These are phyloP conservation scores for Myotis daubentonii DNA, from an alignment of 2,797 vertebrate genomes.

Conservation along the genomic window DNA sequence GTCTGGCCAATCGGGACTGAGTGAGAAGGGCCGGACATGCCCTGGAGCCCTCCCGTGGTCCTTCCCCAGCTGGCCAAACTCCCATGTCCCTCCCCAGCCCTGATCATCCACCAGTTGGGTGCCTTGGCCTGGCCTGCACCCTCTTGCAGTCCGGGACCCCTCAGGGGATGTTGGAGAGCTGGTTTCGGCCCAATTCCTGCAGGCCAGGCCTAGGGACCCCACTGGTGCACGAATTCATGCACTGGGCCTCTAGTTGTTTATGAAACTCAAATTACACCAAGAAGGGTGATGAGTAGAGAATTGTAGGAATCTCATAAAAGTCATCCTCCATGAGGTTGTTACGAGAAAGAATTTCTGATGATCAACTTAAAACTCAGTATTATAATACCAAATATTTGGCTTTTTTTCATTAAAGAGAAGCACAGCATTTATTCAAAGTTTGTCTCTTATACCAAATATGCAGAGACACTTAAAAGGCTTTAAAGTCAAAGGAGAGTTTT, in stretches of 20 bases:
- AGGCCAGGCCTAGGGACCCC: too few species aligned
- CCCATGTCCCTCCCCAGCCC: too few species aligned
- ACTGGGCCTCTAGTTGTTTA: background rate
- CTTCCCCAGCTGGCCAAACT: too few species aligned
- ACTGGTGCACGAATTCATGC: too few species aligned
- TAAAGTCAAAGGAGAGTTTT: constrained; percentile 30
- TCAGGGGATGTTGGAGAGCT: too few species aligned
- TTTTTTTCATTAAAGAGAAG: constrained; percentile 8
- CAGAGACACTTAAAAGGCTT: constrained; percentile 12
- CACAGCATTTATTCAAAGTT: background rate
- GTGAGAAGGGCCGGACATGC: too few species aligned
- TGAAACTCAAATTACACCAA: background rate
- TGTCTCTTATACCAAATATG: background rate
- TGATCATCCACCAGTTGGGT: too few species aligned
- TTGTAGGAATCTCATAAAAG: background rate
- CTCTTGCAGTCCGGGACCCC: too few species aligned
- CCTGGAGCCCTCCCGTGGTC: too few species aligned
- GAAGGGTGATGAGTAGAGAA: background rate
- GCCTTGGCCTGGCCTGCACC: too few species aligned
- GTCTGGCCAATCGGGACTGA: too few species aligned
- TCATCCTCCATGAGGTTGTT: background rate
- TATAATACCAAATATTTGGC: background rate
- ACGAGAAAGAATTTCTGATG: background rate
- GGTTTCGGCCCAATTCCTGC: too few species aligned
- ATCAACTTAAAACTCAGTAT: background rate